Conservation (phyloP, 2,797 vertebrate species). For the Erethizon dorsatum region DNA sequence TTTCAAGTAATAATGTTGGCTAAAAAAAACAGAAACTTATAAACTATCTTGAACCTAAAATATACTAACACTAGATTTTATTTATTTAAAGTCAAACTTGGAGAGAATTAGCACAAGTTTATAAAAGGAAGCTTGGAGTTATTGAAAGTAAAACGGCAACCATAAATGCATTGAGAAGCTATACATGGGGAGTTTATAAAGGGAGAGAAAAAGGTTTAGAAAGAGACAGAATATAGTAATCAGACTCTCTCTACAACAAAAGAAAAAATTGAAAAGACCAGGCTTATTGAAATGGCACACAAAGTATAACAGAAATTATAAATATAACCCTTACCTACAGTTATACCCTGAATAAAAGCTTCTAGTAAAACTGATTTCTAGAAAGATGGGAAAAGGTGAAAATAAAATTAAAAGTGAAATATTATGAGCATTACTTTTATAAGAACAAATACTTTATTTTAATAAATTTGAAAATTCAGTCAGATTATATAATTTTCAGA, state of each 20-base stretch:
- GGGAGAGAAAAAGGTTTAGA: not conserved
- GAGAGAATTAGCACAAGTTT: not conserved
- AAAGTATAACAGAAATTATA: not conserved
- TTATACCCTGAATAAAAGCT: not conserved
- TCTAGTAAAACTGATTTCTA: not conserved
- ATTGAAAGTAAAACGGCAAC: not conserved
- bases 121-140: not conserved
- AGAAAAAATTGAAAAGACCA: not conserved
- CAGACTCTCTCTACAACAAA: too few species aligned
- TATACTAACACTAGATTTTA: not conserved
- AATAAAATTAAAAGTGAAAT: not conserved
- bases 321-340: not conserved
- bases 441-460: not conserved
- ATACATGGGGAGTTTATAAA: not conserved
- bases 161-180: not conserved
- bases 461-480: not conserved
- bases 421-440: not conserved
- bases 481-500: not conserved
- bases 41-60: not conserved
- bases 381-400: not conserved
- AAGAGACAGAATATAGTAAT: not conserved
- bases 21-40: not conserved
- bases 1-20: not conserved
- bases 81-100: not conserved
- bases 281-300: not conserved